Conservation (phyloP, 2,797 vertebrate species). For the Avahi laniger region DNA sequence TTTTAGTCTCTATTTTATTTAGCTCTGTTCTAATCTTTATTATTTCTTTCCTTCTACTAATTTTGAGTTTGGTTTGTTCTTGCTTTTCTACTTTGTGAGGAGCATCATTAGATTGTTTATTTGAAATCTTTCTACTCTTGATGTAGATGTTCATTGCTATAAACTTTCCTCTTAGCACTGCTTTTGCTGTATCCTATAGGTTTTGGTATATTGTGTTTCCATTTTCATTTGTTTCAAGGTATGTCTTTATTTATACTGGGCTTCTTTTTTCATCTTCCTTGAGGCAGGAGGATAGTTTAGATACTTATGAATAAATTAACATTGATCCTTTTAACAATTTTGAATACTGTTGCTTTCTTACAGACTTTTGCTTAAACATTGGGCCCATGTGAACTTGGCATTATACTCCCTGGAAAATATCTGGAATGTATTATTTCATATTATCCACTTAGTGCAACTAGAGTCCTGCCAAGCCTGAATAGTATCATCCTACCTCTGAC, state of each 20-base stretch:
- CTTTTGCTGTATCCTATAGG: not conserved
- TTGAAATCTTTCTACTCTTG: not conserved
- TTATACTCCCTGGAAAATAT: not conserved
- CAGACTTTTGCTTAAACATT: conserved; percentile 10
- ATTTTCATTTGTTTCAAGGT: not conserved
- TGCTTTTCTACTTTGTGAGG: not conserved
- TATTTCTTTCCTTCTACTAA: not conserved
- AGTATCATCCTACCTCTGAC: not conserved
- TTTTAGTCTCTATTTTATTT: not conserved
- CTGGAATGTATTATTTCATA: not conserved
- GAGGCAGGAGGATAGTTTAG: not conserved
- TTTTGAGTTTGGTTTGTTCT: not conserved
- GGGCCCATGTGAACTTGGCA: not conserved
- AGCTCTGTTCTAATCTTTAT: not conserved
- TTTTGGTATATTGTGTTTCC: not conserved
- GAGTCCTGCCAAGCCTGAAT: not conserved
- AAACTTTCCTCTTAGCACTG: not conserved
- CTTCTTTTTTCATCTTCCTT: not conserved
- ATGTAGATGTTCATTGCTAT: not conserved
- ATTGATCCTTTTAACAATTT: not conserved
- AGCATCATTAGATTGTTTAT: not conserved
- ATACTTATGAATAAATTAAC: not conserved
- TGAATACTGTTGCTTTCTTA: not conserved
- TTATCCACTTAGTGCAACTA: not conserved
- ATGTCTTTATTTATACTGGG: not conserved